Conservation (phyloP, 1,140 invertebrate species). For the Diachasmimorpha longicaudata region DNA sequence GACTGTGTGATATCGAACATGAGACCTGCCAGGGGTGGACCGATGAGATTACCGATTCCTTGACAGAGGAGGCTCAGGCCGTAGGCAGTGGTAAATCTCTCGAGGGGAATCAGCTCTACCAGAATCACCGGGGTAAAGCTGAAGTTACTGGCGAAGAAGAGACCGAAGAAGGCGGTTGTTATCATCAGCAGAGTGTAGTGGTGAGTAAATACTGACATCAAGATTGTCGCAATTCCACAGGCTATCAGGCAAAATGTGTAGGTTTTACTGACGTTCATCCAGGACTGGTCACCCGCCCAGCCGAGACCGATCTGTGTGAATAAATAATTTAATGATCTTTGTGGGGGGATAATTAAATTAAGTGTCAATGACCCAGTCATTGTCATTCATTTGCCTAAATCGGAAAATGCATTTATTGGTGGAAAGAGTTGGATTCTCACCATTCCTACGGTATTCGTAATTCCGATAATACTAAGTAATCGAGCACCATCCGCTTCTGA, state of each 20-base stretch:
- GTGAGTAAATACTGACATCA: slow-evolving; percentile 73
- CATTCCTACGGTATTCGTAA: slow-evolving; percentile 90
- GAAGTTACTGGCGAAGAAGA: slow-evolving; percentile 86
- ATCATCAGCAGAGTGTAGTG: slow-evolving; percentile 68
- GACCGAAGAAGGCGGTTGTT: slow-evolving; percentile 74
- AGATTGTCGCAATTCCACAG: slow-evolving; percentile 74
- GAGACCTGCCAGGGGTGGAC: slow-evolving; percentile 72
- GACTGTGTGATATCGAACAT: slow-evolving; percentile 73
- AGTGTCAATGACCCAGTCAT: too few relatives aligned
- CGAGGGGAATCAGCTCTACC: slow-evolving; percentile 79
- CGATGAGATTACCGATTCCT: slow-evolving; percentile 75
- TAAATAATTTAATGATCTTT: too few relatives aligned
- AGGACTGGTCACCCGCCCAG: slow-evolving; percentile 86
- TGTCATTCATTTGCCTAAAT: too few relatives aligned
- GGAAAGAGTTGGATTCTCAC: too few relatives aligned
- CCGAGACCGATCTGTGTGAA: slow-evolving; percentile 85
- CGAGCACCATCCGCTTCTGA: slow-evolving; percentile 75
- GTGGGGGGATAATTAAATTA: too few relatives aligned
- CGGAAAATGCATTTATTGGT: too few relatives aligned
- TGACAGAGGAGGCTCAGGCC: slow-evolving; percentile 86
- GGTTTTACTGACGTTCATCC: slow-evolving; percentile 83
- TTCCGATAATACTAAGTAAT: slow-evolving; percentile 81
- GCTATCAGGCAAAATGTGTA: slow-evolving; percentile 79
- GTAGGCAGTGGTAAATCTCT: slow-evolving; percentile 86
- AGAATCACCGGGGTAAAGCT: slow-evolving; percentile 88